Base-by-base conservation (phyloP, 2,113 vertebrate genomes). In the Albula glossodonta region DNA sequence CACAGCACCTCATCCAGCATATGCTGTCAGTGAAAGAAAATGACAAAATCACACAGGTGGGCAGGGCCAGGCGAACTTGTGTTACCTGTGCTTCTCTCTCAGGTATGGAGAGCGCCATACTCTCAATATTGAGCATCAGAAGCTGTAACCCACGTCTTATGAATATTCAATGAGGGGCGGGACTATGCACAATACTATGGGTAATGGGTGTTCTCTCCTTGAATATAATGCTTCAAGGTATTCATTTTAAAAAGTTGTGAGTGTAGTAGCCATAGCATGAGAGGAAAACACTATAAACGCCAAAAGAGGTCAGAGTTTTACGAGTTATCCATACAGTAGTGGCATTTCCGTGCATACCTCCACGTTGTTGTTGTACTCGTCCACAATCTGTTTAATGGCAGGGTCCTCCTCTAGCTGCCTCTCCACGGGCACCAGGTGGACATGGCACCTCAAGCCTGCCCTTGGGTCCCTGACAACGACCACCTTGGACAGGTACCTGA, bases 1-100 rank as follows among this genome's bases (percentile, higher is more conserved):
- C 87, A 92, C 51, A 93, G 82, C 83, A 89, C 57, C 90, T 86
- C 87, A 83, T 89, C 77, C 82, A 90, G 85, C 91, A 89, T 86
- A 81, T 79, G 4, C 85, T 90, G 78, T 31, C 70, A 25, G 5
- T 88, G 86, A 84, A n/a, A 60, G 17, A 86, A 31, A 57, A 41
- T 11, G 49, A 8, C 63, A 66, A 66, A 66, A 22, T 66, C 31
- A 41, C 31, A 41, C 31, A 41, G 31, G 31, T 41, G 31, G 0
- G 31, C 31, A 41, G 31, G 31, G 31, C 31, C 31, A 41, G 31
- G 31, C 31, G 1, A 41, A 41, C 31, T 41, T 41, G 31, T 41
- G 31, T 1, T 41, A 41, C 31, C 31, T 41, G 31, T 41, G 0
- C 31, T 41, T 41, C 31, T 41, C 31, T 41, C 31, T 41, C 31